Base-by-base conservation (phyloP, 2,888 invertebrate species). In the Sisyra nigra region DNA sequence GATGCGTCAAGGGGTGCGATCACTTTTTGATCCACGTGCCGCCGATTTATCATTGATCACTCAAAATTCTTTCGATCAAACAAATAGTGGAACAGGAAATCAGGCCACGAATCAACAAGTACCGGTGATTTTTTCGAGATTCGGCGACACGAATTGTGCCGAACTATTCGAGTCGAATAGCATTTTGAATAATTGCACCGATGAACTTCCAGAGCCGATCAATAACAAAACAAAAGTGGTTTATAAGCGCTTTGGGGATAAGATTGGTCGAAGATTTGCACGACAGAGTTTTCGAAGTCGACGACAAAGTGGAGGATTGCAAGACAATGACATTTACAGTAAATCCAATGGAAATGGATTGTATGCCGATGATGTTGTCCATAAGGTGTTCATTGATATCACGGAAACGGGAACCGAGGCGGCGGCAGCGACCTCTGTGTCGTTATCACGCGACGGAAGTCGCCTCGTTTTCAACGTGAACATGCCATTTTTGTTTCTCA, bases 401-500 rank as follows among this genome's bases (percentile, higher is more conserved):
- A 69, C 65, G 59, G 83, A 83, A 57, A 73, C 65, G 15, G 80
- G 81, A 1, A 81, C 82, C 0, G 77, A 75, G 54, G 83, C 80
- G 1, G 75, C 77, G 0, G 79, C 83, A 1, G 74, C 74, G 0
- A 77, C 80, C 0, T 65, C 67, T 2, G 68, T 71, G 1, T 55
- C 70, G 32, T 54, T 80, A 42, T 66, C 72, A 2, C 66, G 76
- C 34, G 62, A 70, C 32, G 75, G 74, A 0, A 65, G 66, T 8
- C 64, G 65, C 17, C 63, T 69, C 0, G 51, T 64, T 15, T 67
- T 71, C 47, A 56, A 58, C 2, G 66, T 71, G 48, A 66, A 69
- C 46, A 76, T 74, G 1, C 85, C 85, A 1, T 85, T 83, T 59
- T 63, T 77, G 45, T 79, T 83, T 55, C 77, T 82, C 55, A 80